Base-by-base conservation (phyloP, 1,140 invertebrate species). In the Megalopta genalis region DNA sequence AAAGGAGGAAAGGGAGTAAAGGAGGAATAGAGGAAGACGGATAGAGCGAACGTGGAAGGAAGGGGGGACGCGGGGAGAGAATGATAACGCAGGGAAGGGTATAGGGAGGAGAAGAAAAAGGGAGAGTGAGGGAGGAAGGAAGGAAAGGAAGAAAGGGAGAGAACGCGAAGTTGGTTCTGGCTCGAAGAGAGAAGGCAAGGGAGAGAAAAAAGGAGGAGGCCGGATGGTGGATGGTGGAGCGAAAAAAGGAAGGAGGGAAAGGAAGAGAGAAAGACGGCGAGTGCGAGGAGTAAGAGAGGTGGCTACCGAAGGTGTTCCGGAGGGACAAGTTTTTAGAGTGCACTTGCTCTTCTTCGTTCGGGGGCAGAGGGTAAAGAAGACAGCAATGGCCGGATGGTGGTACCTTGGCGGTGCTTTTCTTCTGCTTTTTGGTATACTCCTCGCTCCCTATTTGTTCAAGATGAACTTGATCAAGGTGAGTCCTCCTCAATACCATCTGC, bases 401-500 rank as follows among this genome's bases (percentile, higher is more conserved):
- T 63, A 25, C 39, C 49, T 72, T 32, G 76, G 68, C 57, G 76
- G 70, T 68, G 49, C 60, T 66, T 39, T 62, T 67, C 54, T 67
- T 79, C 32, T 73, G 77, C 63, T 73, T 83, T 18, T 63, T 89
- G 21, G 77, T 75, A 52, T 78, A 83, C 52, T 87, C 72, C 90
- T 90, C 72, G 72, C 87, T 27, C 78, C 76, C n/a, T 90, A 90
- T 77, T 86, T 91, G 70, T 90, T 87, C 84, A 91, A 90, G 75
- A 87, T 92, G 60, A 91, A 90, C 79, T 92, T 88, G 88, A 85
- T 91, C 65, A 86, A 77, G 78, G 91, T 92, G 69, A 91, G 90
- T 87, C 60, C 42, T 64, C 68, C 37, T 62, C 54, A 57, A 63
- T 72, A 71, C 67, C 54, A n/a, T 69, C 59, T 77, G 27, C 54